Conservation (phyloP, 2,113 vertebrate genomes). For the Takifugu bimaculatus region DNA sequence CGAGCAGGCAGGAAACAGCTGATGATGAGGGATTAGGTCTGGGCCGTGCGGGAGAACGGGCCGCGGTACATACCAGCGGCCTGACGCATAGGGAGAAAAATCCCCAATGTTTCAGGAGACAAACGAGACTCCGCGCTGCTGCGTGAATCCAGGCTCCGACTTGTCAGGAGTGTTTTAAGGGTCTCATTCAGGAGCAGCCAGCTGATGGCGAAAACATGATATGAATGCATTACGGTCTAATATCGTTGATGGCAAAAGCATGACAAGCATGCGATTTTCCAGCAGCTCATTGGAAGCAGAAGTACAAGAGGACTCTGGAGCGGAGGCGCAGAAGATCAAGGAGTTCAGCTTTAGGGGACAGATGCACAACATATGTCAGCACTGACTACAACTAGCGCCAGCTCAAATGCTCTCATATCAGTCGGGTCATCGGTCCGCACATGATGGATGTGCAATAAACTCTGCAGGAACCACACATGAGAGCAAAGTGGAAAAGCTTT, state of each 20-base stretch:
- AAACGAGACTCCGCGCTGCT: constrained; percentile 32
- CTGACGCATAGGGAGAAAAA: constrained; percentile 55
- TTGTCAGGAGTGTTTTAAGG: constrained; percentile 3
- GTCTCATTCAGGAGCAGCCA: neutral
- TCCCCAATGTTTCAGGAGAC: constrained; percentile 26
- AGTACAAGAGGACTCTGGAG: constrained; percentile 16
- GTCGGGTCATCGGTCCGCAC: constrained; percentile 17
- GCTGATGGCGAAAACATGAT: constrained; percentile 17
- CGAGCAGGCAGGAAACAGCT: constrained; percentile 70
- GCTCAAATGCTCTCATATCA: constrained; percentile 20
- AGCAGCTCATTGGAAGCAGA: constrained; percentile 27
- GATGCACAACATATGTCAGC: constrained; percentile 29
- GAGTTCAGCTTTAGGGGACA: constrained; percentile 9
- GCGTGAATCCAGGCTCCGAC: constrained; percentile 3
- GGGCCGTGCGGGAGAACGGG: constrained; percentile 34
- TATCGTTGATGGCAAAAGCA: constrained; percentile 26
- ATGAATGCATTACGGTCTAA: constrained; percentile 20
- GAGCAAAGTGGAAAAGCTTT: constrained; percentile 24
- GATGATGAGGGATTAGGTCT: constrained; percentile 67
- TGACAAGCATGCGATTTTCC: constrained; percentile 34
- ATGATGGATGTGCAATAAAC: constrained; percentile 20
- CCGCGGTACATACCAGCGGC: constrained; percentile 54
- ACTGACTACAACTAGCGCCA: constrained; percentile 12
- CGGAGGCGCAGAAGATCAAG: constrained; percentile 22
- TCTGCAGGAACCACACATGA: constrained; percentile 1